Conservation (phyloP, 2,888 invertebrate genomes). For the Frankliniella intonsa region DNA sequence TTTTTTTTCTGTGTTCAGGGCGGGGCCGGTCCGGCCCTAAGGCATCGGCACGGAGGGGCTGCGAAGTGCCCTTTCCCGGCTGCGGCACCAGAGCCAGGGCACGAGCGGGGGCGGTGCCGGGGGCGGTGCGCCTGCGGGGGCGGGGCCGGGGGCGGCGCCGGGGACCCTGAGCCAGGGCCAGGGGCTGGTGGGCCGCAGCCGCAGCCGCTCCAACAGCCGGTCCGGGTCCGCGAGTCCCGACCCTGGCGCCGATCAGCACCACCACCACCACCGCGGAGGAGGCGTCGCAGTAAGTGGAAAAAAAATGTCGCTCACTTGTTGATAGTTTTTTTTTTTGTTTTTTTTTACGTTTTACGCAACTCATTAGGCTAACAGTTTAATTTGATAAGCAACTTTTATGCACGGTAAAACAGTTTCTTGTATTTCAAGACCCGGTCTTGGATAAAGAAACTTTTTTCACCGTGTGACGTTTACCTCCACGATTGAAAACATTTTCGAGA, state of each 20-base stretch:
- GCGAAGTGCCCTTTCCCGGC: not conserved
- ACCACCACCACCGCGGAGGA: not conserved
- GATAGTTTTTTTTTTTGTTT: no score
- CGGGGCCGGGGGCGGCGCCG: no score
- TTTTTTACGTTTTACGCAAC: no score
- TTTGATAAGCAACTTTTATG: no score
- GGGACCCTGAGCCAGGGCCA: not conserved
- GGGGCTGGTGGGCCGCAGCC: not conserved
- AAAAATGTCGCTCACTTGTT: no score
- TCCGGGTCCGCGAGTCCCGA: not conserved
- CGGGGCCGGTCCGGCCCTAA: not conserved
- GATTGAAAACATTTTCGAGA: no score
- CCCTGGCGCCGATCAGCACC: not conserved
- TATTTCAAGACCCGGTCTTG: no score
- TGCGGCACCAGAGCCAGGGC: constrained; percentile 15
- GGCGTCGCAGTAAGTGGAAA: constrained; percentile 2
- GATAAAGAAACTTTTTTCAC: no score
- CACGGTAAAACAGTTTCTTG: no score
- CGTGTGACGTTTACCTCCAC: no score
- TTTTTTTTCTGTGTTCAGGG: not conserved
- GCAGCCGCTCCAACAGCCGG: not conserved
- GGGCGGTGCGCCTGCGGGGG: no score
- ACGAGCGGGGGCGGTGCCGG: not conserved
- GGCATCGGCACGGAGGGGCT: constrained; percentile 19
- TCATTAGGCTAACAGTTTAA: no score